Percentiles rank a stretch among this genome's conserved stretches.
Conservation (phyloP, 1,140 invertebrate genomes). For the Philotrypesis tridentata region DNA sequence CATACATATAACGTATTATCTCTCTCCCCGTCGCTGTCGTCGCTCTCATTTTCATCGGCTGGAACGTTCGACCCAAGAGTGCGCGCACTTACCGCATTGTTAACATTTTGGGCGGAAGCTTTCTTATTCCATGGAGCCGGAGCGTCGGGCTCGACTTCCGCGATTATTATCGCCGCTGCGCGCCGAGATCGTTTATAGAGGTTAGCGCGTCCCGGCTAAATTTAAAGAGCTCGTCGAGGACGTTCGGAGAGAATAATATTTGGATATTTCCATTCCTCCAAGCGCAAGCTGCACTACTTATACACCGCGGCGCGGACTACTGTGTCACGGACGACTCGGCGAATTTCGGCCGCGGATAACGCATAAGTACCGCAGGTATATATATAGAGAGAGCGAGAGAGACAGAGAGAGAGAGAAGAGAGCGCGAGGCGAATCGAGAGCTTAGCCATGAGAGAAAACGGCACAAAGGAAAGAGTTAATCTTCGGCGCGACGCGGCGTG, state of each 20-base stretch:
- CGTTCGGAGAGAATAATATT: constrained; percentile 23
- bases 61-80: too few species aligned
- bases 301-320: too few species aligned
- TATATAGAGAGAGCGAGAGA: too few species aligned
- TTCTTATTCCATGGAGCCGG: too few species aligned
- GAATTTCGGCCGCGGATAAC: neutral
- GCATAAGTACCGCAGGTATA: too few species aligned
- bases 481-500: neutral
- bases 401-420: neutral
- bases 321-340: neutral
- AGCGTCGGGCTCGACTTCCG: neutral
- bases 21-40: too few species aligned
- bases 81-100: too few species aligned
- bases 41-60: too few species aligned
- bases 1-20: too few species aligned
- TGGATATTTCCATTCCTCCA: neutral
- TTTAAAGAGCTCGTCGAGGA: neutral
- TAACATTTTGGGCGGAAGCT: neutral
- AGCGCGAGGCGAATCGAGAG: neutral
- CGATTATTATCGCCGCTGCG: neutral
- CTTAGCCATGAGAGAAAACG: constrained; percentile 15
- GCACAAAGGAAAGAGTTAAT: constrained; percentile 34
- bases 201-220: neutral
- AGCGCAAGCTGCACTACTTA: too few species aligned
- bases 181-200: too few species aligned